Evolutionary conservation across 2,888 invertebrate species (phyloP).

Genomic region (Colostygia pectinataria): DNA sequence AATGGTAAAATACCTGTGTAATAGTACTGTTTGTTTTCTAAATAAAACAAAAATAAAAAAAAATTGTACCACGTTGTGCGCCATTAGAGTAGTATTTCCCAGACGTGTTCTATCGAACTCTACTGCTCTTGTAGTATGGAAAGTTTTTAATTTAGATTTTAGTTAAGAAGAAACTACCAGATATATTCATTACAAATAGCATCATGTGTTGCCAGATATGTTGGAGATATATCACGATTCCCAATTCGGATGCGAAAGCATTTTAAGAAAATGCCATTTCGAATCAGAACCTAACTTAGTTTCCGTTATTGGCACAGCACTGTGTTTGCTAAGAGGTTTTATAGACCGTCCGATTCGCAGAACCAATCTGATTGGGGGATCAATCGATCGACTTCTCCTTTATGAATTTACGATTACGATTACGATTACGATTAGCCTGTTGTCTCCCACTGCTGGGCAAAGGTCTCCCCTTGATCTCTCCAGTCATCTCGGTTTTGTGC

Average conservation of each 20-base stretch:
- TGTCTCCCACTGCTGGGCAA: no score
- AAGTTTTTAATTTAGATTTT: no score
- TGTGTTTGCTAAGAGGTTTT: slow-evolving; percentile 5
- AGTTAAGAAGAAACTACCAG: no score
- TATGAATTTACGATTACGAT: no score
- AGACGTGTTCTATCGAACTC: no score
- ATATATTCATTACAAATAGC: neutral
- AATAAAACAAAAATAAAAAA: slow-evolving; percentile 19
- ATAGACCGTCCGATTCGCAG: slow-evolving; percentile 8
- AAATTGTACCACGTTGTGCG: slow-evolving; percentile 23
- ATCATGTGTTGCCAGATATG: slow-evolving; percentile 4
- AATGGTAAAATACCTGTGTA: no score
- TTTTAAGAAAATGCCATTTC: slow-evolving; percentile 17
- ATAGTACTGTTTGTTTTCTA: no score
- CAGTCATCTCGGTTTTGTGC: no score
- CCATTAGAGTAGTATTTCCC: slow-evolving; percentile 31
- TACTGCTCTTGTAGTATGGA: no score
- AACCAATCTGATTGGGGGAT: neutral
- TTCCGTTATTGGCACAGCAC: slow-evolving; percentile 17
- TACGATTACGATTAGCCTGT: no score
- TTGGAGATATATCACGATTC: slow-evolving; percentile 7
- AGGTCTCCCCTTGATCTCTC: no score
- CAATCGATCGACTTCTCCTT: no score
- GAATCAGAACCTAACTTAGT: slow-evolving; percentile 14
- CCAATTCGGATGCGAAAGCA: slow-evolving; percentile 7